Evolutionary conservation across 2,113 vertebrate species (phyloP), one percentile per base, ranked within the genome.

Genomic region (Opisthocomus hoazin): DNA sequence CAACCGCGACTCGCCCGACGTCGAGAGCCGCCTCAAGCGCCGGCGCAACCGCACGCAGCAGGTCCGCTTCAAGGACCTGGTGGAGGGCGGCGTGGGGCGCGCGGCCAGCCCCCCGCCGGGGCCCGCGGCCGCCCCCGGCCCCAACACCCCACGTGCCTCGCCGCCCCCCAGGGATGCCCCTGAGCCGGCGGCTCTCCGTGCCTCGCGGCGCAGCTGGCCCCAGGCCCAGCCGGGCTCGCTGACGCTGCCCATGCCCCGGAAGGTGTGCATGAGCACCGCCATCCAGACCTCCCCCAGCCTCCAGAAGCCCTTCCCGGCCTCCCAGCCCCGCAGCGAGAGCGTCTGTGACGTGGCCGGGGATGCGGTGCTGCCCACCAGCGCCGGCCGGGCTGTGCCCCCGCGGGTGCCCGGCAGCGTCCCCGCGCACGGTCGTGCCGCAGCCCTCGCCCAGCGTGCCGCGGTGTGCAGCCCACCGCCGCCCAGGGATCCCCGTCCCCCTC

Each of bases 1-100:
- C 57, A 98, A 98, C 94, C 97, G 98, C 43, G 98, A 98, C 96
- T 98, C 98, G 14, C 98, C 98, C 9, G 98, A 98, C 88, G 96
- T 98, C 41, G 98, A 99, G 97, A 98, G 97, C 78, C 98, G 98
- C 73, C 98, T 98, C 43, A 98, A 98, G 88, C 97, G 98, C 32
- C 98, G 98, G 37, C 98, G 98, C 65, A 98, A 94, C 95, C 98
- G 98, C 81, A 98, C 98, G n/a, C 98, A 99, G 93, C 98, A 98
- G 97, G 98, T 99, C 53, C 98, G 98, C 92, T 99, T 99, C 60
- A 98, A 99, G 96, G 98, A 99, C 96, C 89, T 98, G 90, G 98
- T 98, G 87, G 98, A 99, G 58, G 97, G 97, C 34, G 12, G 73
- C 41, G 11, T 5, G 11, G 81, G 37, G 30, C 75, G 1, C 60